phyloP scores from a whole-genome alignment of 2,797 vertebrate genomes.

The Knipowitschia caucasica region DNA sequence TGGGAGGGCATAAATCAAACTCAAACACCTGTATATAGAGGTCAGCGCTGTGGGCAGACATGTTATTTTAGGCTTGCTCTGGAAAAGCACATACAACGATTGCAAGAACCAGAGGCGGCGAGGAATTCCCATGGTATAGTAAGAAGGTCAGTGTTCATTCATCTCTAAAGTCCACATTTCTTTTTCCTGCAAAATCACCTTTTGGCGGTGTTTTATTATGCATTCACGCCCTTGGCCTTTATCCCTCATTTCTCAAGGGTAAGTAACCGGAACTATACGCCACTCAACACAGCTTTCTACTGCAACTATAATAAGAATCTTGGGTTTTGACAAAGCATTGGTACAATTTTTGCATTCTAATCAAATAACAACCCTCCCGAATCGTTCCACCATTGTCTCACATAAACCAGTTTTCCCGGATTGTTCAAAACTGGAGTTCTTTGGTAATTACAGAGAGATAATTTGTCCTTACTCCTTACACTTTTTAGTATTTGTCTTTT shows the following conservation, averaged over 20 bases:
- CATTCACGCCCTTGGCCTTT: slow-evolving; percentile 40
- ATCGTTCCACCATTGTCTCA: no score
- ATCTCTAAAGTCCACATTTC: slow-evolving; percentile 46
- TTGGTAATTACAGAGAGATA: no score
- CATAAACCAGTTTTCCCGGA: not conserved
- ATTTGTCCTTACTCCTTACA: no score
- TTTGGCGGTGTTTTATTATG: slow-evolving; percentile 35
- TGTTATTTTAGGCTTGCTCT: slow-evolving; percentile 40
- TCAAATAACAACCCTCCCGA: no score
- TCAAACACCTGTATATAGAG: slow-evolving; percentile 8
- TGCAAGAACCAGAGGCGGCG: slow-evolving; percentile 35
- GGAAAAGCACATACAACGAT: slow-evolving; percentile 23
- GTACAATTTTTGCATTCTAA: not conserved
- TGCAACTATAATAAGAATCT: not conserved
- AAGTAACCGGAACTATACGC: slow-evolving; percentile 37
- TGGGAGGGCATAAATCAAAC: slow-evolving; percentile 9
- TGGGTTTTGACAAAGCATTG: not conserved
- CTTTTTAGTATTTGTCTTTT: no score
- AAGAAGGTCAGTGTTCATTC: slow-evolving; percentile 58
- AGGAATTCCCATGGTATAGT: slow-evolving; percentile 52
- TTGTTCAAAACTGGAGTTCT: not conserved
- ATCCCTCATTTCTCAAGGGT: slow-evolving; percentile 31
- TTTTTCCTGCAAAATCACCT: slow-evolving; percentile 44
- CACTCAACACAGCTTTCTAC: slow-evolving; percentile 17
- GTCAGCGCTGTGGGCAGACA: slow-evolving; percentile 21